These are phyloP conservation scores for Lacanobia wlatinum DNA, from an alignment of 2,888 invertebrate genomes.

Conservation along the genomic window DNA sequence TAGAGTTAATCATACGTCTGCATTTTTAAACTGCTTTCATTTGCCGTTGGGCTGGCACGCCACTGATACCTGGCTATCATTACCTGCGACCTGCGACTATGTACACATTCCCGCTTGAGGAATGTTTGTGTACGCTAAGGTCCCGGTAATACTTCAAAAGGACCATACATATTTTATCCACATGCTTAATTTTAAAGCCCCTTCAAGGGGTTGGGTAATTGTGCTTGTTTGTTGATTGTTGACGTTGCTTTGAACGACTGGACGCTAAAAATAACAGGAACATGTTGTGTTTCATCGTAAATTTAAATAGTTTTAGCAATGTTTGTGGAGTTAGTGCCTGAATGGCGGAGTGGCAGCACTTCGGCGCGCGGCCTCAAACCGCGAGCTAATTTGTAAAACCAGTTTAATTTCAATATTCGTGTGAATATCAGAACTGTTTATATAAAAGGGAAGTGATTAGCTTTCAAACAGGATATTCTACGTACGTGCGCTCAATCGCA, in stretches of 20 bases:
- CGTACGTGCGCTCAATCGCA: conserved; percentile 60
- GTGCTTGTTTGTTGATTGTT: conserved; percentile 48
- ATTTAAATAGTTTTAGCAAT: conserved; percentile 20
- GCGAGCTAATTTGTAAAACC: conserved; percentile 51
- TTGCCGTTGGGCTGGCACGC: conserved; percentile 61
- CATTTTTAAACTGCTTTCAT: conserved; percentile 71
- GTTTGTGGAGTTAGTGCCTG: conserved; percentile 4
- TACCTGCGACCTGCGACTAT: conserved; percentile 51
- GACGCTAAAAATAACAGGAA: conserved; percentile 13
- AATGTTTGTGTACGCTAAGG: conserved; percentile 52
- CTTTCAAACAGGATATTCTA: conserved; percentile 60
- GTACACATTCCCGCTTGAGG: conserved; percentile 45
- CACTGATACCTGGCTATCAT: conserved; percentile 59
- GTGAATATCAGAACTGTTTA: conserved; percentile 57
- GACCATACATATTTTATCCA: conserved; percentile 47
- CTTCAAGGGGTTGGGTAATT: conserved; percentile 40
- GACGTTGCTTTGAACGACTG: conserved; percentile 16
- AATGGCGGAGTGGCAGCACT: conserved; percentile 20
- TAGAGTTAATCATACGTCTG: conserved; percentile 77
- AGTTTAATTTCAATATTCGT: conserved; percentile 61
- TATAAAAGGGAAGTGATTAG: conserved; percentile 60
- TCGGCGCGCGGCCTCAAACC: conserved; percentile 31
- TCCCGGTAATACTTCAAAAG: conserved; percentile 30
- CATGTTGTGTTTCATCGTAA: conserved; percentile 11
- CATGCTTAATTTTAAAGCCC: conserved; percentile 19